phyloP scores from a whole-genome alignment of 2,797 vertebrate species.

The Morelia viridis region DNA sequence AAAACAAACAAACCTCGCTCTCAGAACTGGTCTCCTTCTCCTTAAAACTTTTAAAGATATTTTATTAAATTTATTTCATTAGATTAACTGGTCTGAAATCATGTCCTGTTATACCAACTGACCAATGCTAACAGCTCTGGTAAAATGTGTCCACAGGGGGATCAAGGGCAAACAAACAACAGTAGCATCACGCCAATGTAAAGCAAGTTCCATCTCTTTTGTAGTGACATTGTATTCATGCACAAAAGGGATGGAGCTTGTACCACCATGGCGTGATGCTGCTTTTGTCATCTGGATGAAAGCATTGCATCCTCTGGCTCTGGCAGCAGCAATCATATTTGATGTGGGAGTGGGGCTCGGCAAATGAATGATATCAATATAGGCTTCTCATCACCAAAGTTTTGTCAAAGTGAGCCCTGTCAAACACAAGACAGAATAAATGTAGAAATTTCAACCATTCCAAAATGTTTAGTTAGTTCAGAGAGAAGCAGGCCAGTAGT shows the following conservation, averaged over 20 bases:
- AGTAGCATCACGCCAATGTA: neutral
- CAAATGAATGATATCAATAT: neutral
- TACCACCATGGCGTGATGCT: neutral
- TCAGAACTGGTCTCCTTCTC: neutral
- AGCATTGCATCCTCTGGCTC: neutral
- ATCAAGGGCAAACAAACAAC: neutral
- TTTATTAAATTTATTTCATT: neutral
- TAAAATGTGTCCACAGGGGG: neutral
- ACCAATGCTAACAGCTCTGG: neutral
- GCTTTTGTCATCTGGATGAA: neutral
- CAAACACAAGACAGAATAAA: neutral
- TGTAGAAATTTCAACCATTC: neutral
- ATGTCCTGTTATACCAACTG: neutral
- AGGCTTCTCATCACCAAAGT: neutral
- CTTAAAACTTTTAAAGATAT: neutral
- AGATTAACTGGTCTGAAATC: neutral
- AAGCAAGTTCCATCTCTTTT: neutral
- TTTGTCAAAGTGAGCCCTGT: neutral
- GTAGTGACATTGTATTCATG: neutral
- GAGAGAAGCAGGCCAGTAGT: neutral
- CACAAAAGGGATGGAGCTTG: neutral
- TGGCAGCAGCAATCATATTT: neutral
- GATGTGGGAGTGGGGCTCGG: neutral
- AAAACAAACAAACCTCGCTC: neutral
- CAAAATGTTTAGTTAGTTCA: neutral